These are phyloP conservation scores for Onthophagus sagittarius DNA, from an alignment of 2,888 invertebrate genomes.

Conservation along the genomic window DNA sequence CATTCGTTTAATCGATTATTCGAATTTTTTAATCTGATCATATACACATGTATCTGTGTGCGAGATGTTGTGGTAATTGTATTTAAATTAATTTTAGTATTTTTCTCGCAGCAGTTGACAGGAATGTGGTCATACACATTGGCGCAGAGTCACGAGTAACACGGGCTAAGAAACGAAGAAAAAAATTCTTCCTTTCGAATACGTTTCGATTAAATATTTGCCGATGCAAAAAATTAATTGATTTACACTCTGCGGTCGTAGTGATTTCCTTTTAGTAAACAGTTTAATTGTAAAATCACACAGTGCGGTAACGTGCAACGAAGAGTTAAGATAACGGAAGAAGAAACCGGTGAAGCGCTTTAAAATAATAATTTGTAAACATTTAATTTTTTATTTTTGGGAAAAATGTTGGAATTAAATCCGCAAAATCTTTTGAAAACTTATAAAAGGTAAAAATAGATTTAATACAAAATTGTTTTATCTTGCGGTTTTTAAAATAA, in stretches of 20 bases:
- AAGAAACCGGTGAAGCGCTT: not conserved
- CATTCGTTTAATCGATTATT: not conserved
- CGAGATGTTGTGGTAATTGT: not conserved
- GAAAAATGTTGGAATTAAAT: slow-evolving; percentile 19
- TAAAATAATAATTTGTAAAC: not conserved
- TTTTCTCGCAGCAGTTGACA: not conserved
- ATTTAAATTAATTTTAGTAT: not conserved
- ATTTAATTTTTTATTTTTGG: not conserved
- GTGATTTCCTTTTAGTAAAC: not conserved
- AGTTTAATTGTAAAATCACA: not conserved
- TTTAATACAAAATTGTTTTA: not conserved
- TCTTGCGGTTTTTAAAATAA: slow-evolving; percentile 20
- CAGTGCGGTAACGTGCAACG: not conserved
- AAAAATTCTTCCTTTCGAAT: not conserved
- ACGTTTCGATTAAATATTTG: not conserved
- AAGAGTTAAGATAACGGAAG: not conserved
- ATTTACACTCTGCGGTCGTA: not conserved
- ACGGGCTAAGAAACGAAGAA: not conserved
- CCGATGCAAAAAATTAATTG: not conserved
- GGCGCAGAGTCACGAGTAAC: not conserved
- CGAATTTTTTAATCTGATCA: not conserved
- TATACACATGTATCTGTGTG: not conserved
- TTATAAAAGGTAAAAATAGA: slow-evolving; percentile 23
- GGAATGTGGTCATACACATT: not conserved
- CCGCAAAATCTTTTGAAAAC: slow-evolving; percentile 24